Evolutionary conservation across 1,140 invertebrate genomes (phyloP).

Genomic region (Centruroides vittatus): DNA sequence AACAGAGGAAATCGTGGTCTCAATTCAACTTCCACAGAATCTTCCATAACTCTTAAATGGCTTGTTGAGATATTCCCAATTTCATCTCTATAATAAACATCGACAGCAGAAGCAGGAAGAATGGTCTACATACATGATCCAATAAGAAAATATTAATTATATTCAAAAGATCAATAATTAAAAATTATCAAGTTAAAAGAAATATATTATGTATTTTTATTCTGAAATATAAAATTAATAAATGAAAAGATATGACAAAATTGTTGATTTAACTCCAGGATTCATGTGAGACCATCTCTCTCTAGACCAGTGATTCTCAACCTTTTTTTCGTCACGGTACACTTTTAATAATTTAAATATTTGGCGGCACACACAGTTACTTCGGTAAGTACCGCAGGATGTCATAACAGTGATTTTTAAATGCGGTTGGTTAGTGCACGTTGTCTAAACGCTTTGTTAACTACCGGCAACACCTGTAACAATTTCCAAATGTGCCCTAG

Average conservation of each 20-base stretch:
- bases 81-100: slow-evolving; percentile 91
- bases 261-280: no score
- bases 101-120: slow-evolving; percentile 72
- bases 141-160: background rate
- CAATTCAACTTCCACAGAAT: slow-evolving; percentile 87
- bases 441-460: no score
- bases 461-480: no score
- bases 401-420: no score
- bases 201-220: slow-evolving; percentile 10
- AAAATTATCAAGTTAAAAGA: background rate
- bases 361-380: no score
- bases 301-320: no score
- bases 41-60: slow-evolving; percentile 67
- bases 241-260: background rate
- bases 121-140: slow-evolving; percentile 44
- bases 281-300: no score
- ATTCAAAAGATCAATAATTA: background rate
- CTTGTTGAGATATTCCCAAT: slow-evolving; percentile 99
- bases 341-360: no score
- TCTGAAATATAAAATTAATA: background rate
- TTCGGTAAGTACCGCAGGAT: no score
- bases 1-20: slow-evolving; percentile 93
- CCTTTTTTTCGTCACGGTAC: no score
- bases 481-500: no score
- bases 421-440: no score